Conservation (phyloP, 2,888 invertebrate genomes). For the Hipparchia semele region DNA sequence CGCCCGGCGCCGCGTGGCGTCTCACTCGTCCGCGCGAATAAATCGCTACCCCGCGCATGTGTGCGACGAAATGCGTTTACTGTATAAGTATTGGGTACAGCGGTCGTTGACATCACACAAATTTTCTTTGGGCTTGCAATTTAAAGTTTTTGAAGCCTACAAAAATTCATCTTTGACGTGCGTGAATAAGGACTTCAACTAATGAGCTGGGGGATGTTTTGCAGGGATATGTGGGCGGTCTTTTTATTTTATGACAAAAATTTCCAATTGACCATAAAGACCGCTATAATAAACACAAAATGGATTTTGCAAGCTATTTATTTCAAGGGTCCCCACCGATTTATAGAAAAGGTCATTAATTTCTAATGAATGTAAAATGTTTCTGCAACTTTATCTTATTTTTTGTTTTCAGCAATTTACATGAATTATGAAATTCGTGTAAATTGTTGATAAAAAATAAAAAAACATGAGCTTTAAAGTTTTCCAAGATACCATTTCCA, state of each 20-base stretch:
- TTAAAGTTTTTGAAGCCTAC: slow-evolving; percentile 31
- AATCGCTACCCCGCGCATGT: slow-evolving; percentile 70
- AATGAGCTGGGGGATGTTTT: slow-evolving; percentile 10
- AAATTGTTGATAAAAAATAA: no score
- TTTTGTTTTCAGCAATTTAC: not conserved
- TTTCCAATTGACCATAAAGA: no score
- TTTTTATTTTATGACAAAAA: no score
- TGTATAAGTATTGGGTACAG: slow-evolving; percentile 76
- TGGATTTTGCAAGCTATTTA: no score
- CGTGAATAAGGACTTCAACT: slow-evolving; percentile 11
- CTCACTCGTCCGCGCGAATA: slow-evolving; percentile 68
- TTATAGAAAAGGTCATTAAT: no score
- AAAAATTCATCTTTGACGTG: slow-evolving; percentile 18
- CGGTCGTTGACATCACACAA: slow-evolving; percentile 75
- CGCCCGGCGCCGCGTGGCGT: slow-evolving; percentile 63
- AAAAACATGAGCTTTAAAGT: no score
- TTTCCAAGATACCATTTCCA: no score
- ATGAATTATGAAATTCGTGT: not conserved
- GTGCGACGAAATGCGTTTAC: slow-evolving; percentile 79
- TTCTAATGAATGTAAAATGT: no score
- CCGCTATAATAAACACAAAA: no score
- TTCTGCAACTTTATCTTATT: not conserved
- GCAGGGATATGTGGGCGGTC: not conserved
- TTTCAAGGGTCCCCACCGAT: no score
- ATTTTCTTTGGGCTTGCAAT: slow-evolving; percentile 59